Conservation (phyloP, 2,888 invertebrate genomes). For the Acrobeloides nanus region DNA sequence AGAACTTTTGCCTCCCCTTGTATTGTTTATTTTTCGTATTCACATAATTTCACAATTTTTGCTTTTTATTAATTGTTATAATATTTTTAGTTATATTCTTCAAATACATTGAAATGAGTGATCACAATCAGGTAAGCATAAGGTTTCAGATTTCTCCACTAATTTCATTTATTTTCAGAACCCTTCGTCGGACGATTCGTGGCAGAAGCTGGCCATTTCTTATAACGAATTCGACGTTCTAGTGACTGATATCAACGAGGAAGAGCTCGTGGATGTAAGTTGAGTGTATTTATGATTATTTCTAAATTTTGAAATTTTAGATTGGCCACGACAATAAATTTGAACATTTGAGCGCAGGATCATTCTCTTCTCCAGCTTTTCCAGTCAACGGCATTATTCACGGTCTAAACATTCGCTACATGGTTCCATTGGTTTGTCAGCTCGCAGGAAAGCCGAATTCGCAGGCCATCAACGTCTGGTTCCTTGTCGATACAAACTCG, state of each 20-base stretch:
- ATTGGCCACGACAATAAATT: constrained; percentile 1
- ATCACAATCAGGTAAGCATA: constrained; percentile 24
- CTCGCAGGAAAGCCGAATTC: constrained; percentile 18
- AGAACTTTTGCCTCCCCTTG: too few species aligned
- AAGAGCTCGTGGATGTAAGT: constrained; percentile 16
- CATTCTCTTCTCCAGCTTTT: constrained; percentile 24
- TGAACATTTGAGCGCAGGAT: constrained; percentile 18
- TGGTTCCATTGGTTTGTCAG: constrained; percentile 24
- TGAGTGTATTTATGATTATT: constrained; percentile 18
- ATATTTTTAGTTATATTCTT: too few species aligned
- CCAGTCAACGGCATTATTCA: constrained; percentile 18
- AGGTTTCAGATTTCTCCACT: constrained; percentile 21
- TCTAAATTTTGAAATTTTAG: constrained; percentile 8
- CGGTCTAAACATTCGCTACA: constrained; percentile 20
- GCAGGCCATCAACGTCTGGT: constrained; percentile 21
- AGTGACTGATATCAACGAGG: constrained; percentile 23
- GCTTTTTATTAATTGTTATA: too few species aligned
- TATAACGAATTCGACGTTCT: constrained; percentile 27
- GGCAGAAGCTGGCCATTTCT: constrained; percentile 14
- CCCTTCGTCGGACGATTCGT: constrained; percentile 24
- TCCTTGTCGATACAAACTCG: too few species aligned
- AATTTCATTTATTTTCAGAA: constrained; percentile 29
- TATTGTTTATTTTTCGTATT: too few species aligned
- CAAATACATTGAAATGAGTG: too few species aligned
- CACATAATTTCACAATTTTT: too few species aligned